A percentile compares a stretch with the other conserved stretches of the same genome.
phyloP scores from a whole-genome alignment of 2,113 vertebrate genomes.

The Lagopus leucura region DNA sequence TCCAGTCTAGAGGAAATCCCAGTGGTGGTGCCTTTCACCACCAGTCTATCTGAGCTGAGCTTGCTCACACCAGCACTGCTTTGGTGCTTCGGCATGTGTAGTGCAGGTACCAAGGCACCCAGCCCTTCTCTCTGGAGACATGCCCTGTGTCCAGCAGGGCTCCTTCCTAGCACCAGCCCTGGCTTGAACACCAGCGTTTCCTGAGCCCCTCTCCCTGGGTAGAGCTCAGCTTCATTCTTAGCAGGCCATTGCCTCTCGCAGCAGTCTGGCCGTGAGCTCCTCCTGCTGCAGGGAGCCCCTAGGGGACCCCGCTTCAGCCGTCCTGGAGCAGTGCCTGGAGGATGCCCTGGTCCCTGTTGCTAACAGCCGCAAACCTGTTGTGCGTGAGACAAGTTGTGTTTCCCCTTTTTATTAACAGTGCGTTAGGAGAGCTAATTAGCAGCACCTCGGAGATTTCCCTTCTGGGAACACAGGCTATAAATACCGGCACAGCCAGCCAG shows the following conservation, averaged over 20 bases:
- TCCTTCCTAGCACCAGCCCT: neutral
- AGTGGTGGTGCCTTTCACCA: neutral
- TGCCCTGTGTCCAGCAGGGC: neutral
- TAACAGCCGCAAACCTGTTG: conserved; percentile 2
- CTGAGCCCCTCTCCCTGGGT: neutral
- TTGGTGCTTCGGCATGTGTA: neutral
- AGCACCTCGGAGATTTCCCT: conserved; percentile 12
- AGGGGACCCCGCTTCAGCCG: neutral
- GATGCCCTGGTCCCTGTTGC: neutral
- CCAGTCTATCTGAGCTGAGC: neutral
- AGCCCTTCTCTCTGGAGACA: neutral
- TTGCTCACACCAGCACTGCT: neutral
- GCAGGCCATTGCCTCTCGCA: neutral
- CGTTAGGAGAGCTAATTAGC: conserved; percentile 18
- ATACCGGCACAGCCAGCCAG: neutral
- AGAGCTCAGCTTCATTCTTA: neutral
- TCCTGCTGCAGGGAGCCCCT: neutral
- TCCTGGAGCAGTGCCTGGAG: neutral
- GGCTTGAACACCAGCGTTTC: neutral
- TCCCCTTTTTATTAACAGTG: conserved; percentile 36
- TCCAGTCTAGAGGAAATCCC: neutral
- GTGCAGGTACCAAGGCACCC: neutral
- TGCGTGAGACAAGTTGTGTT: neutral
- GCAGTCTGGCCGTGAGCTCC: accelerated
- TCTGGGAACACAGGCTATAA: conserved; percentile 39